Evolutionary conservation across 2,888 invertebrate genomes (phyloP).

Genomic region (Coleophora deauratella): DNA sequence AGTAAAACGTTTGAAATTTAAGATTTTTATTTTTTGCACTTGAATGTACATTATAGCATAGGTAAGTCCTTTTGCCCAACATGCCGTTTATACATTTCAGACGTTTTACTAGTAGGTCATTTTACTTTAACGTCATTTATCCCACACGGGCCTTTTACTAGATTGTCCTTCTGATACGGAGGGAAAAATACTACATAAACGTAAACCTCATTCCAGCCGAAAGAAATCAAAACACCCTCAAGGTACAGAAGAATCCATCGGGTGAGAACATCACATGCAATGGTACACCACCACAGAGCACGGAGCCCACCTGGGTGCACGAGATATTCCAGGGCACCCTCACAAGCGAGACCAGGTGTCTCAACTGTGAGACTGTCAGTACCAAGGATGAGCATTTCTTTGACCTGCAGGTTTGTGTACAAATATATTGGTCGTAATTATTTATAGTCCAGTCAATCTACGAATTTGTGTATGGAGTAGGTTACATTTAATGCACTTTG

Average conservation of each 20-base stretch:
- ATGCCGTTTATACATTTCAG: no score
- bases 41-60: no score
- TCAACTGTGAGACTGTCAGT: constrained; percentile 99
- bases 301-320: constrained; percentile 98
- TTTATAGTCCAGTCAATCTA: no score
- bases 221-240: constrained; percentile 80
- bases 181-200: not conserved
- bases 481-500: no score
- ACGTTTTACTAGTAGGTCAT: no score
- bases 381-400: constrained; percentile 99
- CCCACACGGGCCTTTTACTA: no score
- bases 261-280: constrained; percentile 58
- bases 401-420: constrained; percentile 83
- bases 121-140: no score
- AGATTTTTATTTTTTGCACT: no score
- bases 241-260: constrained; percentile 70
- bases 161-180: no score
- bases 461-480: no score
- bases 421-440: not conserved
- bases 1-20: no score
- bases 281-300: constrained; percentile 59
- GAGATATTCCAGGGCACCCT: constrained; percentile 99
- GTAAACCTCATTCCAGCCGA: constrained; percentile 71
- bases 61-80: no score
- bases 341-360: constrained; percentile 98